Percentiles rank a stretch among this genome's conserved stretches.
Evolutionary conservation across 2,888 invertebrate genomes (phyloP).

Genomic region (Caenorhabditis uteleia): DNA sequence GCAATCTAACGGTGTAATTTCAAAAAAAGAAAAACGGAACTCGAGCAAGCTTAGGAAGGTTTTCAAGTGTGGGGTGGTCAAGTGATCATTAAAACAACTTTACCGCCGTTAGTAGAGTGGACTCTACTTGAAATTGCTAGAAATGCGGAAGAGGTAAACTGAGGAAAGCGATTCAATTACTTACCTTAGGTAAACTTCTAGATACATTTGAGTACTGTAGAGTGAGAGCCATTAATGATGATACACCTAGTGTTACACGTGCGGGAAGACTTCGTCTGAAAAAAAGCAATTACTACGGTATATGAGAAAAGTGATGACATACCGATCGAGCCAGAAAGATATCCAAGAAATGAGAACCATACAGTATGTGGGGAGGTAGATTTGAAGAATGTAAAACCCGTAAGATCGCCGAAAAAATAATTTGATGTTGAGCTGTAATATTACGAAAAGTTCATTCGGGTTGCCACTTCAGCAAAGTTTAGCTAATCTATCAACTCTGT

Average conservation of each 20-base stretch:
- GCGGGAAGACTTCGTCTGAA: constrained; percentile 54
- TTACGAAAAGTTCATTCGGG: not conserved
- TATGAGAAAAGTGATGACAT: not conserved
- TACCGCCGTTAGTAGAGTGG: constrained; percentile 28
- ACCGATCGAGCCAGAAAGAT: constrained; percentile 68
- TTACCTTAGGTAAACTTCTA: constrained; percentile 65
- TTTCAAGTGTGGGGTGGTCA: too few species aligned
- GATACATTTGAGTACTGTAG: constrained; percentile 68
- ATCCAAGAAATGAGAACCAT: constrained; percentile 70
- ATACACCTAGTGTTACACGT: constrained; percentile 64
- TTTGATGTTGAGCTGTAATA: constrained; percentile 66
- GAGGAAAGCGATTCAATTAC: not conserved
- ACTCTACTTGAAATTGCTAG: constrained; percentile 11
- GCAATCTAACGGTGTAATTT: not conserved
- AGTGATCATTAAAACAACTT: constrained; percentile 5
- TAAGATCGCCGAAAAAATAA: constrained; percentile 65
- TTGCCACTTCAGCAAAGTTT: not conserved
- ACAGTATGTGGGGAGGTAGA: constrained; percentile 69
- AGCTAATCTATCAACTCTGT: too few species aligned
- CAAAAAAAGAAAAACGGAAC: not conserved
- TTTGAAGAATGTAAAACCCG: constrained; percentile 69
- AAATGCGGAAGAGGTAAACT: not conserved
- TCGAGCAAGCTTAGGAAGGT: too few species aligned
- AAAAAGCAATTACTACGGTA: not conserved
- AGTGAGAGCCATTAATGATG: constrained; percentile 68